Evolutionary conservation across 1,140 invertebrate species (phyloP), one percentile per base, ranked within the genome.

Genomic region (Phymastichus coffea): DNA sequence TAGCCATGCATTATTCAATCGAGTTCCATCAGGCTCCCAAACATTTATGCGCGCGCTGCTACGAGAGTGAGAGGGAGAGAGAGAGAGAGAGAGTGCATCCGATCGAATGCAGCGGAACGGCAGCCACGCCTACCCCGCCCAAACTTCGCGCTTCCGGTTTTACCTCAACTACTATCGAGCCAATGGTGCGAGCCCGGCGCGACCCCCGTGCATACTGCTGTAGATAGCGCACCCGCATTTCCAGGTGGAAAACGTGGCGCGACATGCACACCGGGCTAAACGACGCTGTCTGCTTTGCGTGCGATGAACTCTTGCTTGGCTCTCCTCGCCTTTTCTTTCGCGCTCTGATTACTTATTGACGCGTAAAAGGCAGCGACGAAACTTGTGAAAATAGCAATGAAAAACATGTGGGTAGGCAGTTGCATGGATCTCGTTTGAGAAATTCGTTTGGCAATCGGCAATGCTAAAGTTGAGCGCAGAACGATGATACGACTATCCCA

Each of bases 1-100:
- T 22, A n/a, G n/a, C n/a, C 56, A 67, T 68, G 67, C 67, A 69
- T 66, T 69, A 64, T 68, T 70, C 66, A 68, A 65, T 61, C 63
- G 12, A 22, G 69, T n/a, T n/a, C 64, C 65, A 67, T 67, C 66
- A 65, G 64, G n/a, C n/a, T n/a, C n/a, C n/a, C n/a, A n/a, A n/a
- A n/a, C n/a, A n/a, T n/a, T n/a, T n/a, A n/a, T n/a, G n/a, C n/a
- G n/a, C 67, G 41, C 41, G 7, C 17, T 19, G 17, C 17, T 17
- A 60, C 57, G 47, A 70, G 67, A 70, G 70, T 70, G 28, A 3
- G 66, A 68, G 63, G 66, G 67, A 66, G 37, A 2, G n/a, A 19
- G 12, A 37, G 67, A 65, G 69, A 67, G 66, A 61, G 63, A 62
- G 41, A 66, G 57, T 70, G 66, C 69, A 70, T 66, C 64, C 63